Conservation (phyloP, 2,113 vertebrate genomes). For the Podarcis muralis region DNA sequence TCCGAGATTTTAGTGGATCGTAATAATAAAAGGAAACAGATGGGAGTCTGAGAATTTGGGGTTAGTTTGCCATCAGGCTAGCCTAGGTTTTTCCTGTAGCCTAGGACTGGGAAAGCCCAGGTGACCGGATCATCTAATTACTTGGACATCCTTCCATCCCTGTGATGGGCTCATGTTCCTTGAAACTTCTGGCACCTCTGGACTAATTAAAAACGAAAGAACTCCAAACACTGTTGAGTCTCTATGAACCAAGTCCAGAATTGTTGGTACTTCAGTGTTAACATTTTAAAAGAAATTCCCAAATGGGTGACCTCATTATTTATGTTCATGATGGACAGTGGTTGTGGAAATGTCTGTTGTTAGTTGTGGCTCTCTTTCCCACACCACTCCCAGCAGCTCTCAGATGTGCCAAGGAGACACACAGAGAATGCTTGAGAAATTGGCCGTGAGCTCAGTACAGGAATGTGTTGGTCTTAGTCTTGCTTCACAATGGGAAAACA, state of each 20-base stretch:
- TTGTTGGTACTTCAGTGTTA: background rate
- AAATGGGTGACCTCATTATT: background rate
- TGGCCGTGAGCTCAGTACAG: background rate
- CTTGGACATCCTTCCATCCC: no score
- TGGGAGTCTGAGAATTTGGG: no score
- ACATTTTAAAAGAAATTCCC: background rate
- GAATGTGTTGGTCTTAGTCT: background rate
- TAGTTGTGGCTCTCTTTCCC: background rate
- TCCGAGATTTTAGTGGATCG: no score
- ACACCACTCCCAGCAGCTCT: background rate
- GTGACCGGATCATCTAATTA: background rate
- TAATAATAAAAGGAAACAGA: no score
- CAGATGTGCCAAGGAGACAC: background rate
- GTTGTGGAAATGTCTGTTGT: no score
- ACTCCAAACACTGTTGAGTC: background rate
- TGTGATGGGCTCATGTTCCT: no score
- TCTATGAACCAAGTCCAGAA: background rate
- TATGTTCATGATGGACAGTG: no score
- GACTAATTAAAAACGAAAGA: background rate
- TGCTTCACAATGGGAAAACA: background rate
- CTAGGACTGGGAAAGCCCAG: background rate
- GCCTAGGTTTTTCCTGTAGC: background rate
- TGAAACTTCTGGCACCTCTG: background rate
- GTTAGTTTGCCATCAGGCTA: no score
- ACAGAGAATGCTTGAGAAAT: background rate